Evolutionary conservation across 2,113 vertebrate species (phyloP).

Genomic region (Misgurnus mizolepis): DNA sequence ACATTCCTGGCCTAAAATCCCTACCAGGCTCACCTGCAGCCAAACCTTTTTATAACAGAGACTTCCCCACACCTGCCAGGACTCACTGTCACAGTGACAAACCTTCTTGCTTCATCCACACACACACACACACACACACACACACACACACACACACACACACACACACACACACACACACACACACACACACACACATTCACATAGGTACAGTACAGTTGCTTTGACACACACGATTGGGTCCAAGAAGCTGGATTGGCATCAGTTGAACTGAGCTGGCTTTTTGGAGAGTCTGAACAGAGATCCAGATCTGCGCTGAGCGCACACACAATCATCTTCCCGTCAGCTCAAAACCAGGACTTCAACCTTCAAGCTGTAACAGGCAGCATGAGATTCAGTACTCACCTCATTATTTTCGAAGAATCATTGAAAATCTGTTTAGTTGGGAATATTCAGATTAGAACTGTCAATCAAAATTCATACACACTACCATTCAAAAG

Average conservation of each 20-base stretch:
- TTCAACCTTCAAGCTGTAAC: neutral
- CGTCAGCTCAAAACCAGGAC: neutral
- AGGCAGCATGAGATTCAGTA: neutral
- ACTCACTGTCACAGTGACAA: conserved; percentile 51
- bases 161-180: conserved; percentile 29
- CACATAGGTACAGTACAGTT: neutral
- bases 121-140: conserved; percentile 17
- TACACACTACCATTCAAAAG: too few relatives aligned
- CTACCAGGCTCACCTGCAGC: conserved; percentile 55
- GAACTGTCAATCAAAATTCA: neutral
- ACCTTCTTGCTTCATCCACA: conserved; percentile 34
- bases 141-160: conserved; percentile 26
- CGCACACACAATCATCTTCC: conserved; percentile 20
- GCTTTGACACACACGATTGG: neutral
- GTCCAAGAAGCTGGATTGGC: conserved; percentile 31
- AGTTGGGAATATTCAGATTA: neutral
- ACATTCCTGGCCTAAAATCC: conserved; percentile 60
- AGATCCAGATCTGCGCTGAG: conserved; percentile 51
- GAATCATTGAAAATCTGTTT: neutral
- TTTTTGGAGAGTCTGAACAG: conserved; percentile 18
- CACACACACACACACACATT: conserved; percentile 15
- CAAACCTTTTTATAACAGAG: conserved; percentile 60
- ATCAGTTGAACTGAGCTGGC: conserved; percentile 24
- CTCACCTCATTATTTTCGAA: neutral
- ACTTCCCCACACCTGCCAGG: conserved; percentile 52